Evolutionary conservation across 1,140 invertebrate species (phyloP), one percentile per base, ranked within the genome.

Genomic region (Pomacea maculata): DNA sequence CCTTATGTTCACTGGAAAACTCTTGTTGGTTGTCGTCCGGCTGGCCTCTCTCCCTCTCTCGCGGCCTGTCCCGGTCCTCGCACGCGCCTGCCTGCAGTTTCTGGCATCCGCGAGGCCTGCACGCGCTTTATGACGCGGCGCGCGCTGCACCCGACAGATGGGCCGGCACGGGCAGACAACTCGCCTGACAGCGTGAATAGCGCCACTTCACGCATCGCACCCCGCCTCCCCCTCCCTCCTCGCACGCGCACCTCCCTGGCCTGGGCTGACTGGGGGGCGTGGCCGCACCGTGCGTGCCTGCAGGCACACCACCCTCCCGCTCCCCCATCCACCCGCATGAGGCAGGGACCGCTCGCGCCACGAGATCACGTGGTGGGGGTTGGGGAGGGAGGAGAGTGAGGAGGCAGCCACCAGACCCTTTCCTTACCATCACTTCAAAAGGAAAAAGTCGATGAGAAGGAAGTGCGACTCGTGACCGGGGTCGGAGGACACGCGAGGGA

Each of bases 121-220:
- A 72, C 71, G 29, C 71, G 71, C 71, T 72, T 72, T 72, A 72
- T 72, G 71, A 45, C 54, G 57, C 34, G 34, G 34, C 57, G 74
- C 74, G 54, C n/a, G 11, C 45, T 34, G 19, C 57, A 17, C 17
- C 74, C 74, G 74, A 75, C 74, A 75, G 74, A 75, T 63, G 74
- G 74, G 74, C 54, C 55, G 17, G 21, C 14, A 55, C 29, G 55
- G 17, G 7, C 8, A 55, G 25, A 11, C 19, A 8, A 6, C 57
- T 21, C 9, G 34, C 55, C 19, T 12, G 74, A 75, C 74, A 61
- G 74, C 12, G 29, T 72, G 74, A 75, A 75, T 75, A 75, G 57
- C 74, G 74, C 57, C 25, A 63, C 74, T 64, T 63, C 74, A 10
- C 54, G 21, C 52, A 5, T 15, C 15, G 14, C 72, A 52, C 52